Conservation (phyloP, 2,888 invertebrate genomes). For the Lepidochitona cinerea region DNA sequence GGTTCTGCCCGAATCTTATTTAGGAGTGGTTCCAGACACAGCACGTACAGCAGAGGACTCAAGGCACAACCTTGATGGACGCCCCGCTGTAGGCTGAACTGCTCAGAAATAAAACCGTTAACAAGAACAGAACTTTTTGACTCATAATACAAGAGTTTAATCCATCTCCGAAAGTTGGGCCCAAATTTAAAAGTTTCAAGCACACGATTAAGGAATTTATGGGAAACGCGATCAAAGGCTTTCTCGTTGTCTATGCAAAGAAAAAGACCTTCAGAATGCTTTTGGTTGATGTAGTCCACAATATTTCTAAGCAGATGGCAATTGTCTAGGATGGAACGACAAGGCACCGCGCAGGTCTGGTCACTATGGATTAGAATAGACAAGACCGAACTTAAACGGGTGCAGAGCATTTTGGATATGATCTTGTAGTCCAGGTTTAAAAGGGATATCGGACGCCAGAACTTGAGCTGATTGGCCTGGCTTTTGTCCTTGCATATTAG, state of each 20-base stretch:
- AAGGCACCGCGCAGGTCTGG: conserved; percentile 38
- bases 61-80: conserved; percentile 1
- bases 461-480: conserved; percentile 27
- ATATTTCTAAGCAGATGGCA: conserved; percentile 31
- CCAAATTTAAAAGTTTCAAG: conserved; percentile 35
- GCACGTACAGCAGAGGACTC: not conserved
- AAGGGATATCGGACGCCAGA: conserved; percentile 39
- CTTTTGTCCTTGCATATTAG: conserved; percentile 34
- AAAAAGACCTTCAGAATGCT: conserved; percentile 30
- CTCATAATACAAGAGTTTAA: conserved; percentile 35
- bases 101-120: not conserved
- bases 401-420: conserved; percentile 34
- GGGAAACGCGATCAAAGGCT: conserved; percentile 43
- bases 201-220: conserved; percentile 33
- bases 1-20: not conserved
- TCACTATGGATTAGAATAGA: conserved; percentile 23
- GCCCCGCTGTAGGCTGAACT: not conserved
- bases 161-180: conserved; percentile 29
- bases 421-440: conserved; percentile 40
- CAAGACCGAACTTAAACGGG: conserved; percentile 26
- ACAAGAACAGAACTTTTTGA: not conserved
- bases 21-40: conserved; percentile 1
- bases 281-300: conserved; percentile 33
- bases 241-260: conserved; percentile 38
- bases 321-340: conserved; percentile 39